A percentile compares a stretch with the other conserved stretches of the same genome.
phyloP scores from a whole-genome alignment of 2,888 invertebrate genomes.

The Aplocera efformata region DNA sequence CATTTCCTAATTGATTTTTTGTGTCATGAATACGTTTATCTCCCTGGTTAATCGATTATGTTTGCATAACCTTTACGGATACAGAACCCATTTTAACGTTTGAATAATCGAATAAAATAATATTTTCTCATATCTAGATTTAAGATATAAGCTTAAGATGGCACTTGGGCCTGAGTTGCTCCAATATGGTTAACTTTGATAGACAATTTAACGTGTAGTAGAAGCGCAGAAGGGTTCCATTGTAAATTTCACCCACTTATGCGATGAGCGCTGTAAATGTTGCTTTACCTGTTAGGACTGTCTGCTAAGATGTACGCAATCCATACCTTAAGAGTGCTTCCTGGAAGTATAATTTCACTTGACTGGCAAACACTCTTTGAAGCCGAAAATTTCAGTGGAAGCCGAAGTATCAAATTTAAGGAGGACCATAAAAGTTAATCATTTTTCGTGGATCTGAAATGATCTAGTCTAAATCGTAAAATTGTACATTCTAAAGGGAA shows the following conservation, averaged over 20 bases:
- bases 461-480: conserved; percentile 55
- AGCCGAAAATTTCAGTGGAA: neutral
- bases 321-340: too few species aligned
- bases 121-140: neutral
- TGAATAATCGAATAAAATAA: neutral
- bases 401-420: conserved; percentile 3
- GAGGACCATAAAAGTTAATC: conserved; percentile 15
- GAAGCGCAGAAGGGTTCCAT: too few species aligned
- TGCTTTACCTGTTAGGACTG: too few species aligned
- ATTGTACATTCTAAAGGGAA: conserved; percentile 47
- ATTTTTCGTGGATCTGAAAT: conserved; percentile 31
- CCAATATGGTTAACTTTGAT: too few species aligned
- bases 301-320: too few species aligned
- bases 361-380: too few species aligned
- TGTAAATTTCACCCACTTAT: too few species aligned
- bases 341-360: too few species aligned
- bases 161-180: too few species aligned
- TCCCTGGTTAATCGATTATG: conserved; percentile 15
- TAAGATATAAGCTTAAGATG: too few species aligned
- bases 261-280: too few species aligned
- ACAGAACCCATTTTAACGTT: neutral
- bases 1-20: conserved; percentile 45
- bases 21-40: conserved; percentile 34
- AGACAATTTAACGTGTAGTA: too few species aligned
- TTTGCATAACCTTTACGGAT: conserved; percentile 7